A percentile compares a stretch with the other conserved stretches of the same genome.
Conservation (phyloP, 2,888 invertebrate genomes). For the Tipula vernalis region DNA sequence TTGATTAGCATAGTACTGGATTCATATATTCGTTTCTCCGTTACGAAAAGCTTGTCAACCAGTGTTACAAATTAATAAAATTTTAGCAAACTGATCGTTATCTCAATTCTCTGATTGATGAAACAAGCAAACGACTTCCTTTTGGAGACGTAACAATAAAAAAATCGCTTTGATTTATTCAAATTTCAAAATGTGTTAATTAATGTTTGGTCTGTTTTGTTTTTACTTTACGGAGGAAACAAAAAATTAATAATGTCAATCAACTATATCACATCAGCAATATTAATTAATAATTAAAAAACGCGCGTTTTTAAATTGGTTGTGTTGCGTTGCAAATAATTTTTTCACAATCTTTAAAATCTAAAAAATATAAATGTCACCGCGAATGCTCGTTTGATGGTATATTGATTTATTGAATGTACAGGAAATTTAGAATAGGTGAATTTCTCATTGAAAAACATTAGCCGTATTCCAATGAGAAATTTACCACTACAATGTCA, state of each 20-base stretch:
- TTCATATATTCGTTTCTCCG: no score
- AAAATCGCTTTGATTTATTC: neutral
- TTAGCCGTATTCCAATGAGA: no score
- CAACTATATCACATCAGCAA: neutral
- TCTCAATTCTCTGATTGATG: neutral
- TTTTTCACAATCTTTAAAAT: neutral
- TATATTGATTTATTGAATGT: no score
- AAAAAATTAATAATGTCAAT: neutral
- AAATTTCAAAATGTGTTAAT: neutral
- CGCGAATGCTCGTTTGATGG: no score
- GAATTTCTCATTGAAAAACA: no score
- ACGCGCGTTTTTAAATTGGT: neutral
- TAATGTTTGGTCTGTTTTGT: neutral
- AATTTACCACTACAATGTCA: no score
- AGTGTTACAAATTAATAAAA: neutral
- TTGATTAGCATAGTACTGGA: no score
- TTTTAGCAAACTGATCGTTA: neutral
- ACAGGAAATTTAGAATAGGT: no score
- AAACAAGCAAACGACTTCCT: neutral
- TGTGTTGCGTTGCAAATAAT: neutral
- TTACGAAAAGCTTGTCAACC: no score
- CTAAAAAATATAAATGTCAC: no score
- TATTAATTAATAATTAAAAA: neutral
- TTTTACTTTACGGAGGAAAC: neutral
- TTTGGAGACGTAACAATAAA: neutral